Percentiles rank a stretch among this genome's conserved stretches.
These are phyloP conservation scores for Ceyx erithaca DNA, from an alignment of 2,797 vertebrate genomes.

Conservation along the genomic window DNA sequence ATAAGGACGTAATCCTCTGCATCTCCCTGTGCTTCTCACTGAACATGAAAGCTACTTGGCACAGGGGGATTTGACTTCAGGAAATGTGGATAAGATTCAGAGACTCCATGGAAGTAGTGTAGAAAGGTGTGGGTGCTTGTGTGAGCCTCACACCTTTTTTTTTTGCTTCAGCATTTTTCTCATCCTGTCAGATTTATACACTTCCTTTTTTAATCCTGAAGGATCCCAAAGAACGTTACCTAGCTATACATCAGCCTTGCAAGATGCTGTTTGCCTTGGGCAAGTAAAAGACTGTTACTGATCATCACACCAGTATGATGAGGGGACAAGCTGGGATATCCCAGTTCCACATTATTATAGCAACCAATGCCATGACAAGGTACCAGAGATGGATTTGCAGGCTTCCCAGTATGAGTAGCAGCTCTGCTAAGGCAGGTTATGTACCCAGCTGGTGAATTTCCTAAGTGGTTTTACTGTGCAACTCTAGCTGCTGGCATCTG, in stretches of 20 bases:
- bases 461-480: background rate
- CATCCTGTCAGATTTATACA: background rate
- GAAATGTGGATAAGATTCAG: background rate
- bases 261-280: background rate
- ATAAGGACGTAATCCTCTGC: background rate
- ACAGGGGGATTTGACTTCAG: background rate
- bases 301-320: background rate
- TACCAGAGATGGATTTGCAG: background rate
- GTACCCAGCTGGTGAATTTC: background rate
- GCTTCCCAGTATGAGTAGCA: background rate
- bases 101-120: background rate
- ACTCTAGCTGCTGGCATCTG: background rate
- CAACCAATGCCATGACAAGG: background rate
- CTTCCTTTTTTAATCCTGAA: background rate
- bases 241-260: background rate
- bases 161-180: slow-evolving; percentile 13
- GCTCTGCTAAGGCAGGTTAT: background rate
- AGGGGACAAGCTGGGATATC: background rate
- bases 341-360: background rate
- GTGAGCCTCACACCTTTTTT: background rate
- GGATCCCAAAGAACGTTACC: background rate
- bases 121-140: background rate
- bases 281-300: background rate
- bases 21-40: background rate
- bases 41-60: background rate